A percentile compares a stretch with the other conserved stretches of the same genome.
phyloP scores from a whole-genome alignment of 2,888 invertebrate genomes.

The Marasmarcha lunaedactyla region DNA sequence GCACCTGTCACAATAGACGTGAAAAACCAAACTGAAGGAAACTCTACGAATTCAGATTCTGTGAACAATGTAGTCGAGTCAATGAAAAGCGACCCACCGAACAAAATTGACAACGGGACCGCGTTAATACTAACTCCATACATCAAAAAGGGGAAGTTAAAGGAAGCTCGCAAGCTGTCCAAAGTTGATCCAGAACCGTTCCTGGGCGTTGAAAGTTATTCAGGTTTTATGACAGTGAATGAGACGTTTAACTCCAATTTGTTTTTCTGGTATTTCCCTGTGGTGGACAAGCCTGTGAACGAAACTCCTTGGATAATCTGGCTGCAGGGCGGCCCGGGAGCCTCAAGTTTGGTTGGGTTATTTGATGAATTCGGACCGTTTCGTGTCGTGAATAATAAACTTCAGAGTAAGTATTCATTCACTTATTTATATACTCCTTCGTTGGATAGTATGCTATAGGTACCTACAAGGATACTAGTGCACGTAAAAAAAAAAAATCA shows the following conservation, averaged over 20 bases:
- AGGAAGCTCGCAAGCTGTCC: constrained; percentile 40
- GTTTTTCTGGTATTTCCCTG: constrained; percentile 89
- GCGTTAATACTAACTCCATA: constrained; percentile 46
- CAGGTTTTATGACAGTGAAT: constrained; percentile 77
- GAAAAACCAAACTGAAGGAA: no score
- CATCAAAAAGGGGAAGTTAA: constrained; percentile 36
- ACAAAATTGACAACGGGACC: constrained; percentile 25
- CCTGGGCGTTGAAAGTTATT: constrained; percentile 54
- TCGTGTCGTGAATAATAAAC: constrained; percentile 14
- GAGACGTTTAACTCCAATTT: constrained; percentile 78
- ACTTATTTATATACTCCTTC: no score
- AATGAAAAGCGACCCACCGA: background rate
- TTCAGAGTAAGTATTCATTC: constrained; percentile 16
- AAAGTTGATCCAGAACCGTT: constrained; percentile 35
- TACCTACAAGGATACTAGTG: no score
- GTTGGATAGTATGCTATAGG: no score
- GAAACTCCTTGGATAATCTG: constrained; percentile 81
- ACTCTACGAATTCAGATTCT: no score
- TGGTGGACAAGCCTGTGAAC: constrained; percentile 36
- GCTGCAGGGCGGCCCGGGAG: constrained; percentile 92
- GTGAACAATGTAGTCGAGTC: background rate
- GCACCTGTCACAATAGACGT: no score
- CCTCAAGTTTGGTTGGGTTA: constrained; percentile 68
- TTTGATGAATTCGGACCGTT: constrained; percentile 59
- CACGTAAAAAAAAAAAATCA: no score